phyloP scores from a whole-genome alignment of 1,140 invertebrate genomes.

The Euwallacea similis region DNA sequence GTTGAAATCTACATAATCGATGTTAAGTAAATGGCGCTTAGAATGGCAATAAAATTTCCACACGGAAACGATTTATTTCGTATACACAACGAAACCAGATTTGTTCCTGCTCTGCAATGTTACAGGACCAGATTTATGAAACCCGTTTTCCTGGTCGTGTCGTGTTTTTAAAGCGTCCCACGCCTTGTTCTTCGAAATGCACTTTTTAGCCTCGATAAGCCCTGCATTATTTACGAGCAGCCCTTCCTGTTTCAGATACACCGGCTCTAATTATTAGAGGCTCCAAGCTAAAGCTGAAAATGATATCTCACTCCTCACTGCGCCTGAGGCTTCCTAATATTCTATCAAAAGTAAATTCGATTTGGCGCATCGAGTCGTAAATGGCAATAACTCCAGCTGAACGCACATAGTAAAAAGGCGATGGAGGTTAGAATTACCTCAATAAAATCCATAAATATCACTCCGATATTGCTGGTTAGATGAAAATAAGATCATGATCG shows the following conservation, averaged over 20 bases:
- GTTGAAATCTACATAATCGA: too few relatives aligned
- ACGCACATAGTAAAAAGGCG: conserved; percentile 11
- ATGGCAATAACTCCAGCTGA: conserved; percentile 6
- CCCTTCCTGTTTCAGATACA: too few relatives aligned
- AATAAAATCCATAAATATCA: conserved; percentile 24
- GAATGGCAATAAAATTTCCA: conserved; percentile 12
- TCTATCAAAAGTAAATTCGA: neutral
- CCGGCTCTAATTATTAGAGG: too few relatives aligned
- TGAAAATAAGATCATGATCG: conserved; percentile 22
- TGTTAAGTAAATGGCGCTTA: too few relatives aligned
- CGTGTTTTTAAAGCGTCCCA: conserved; percentile 8
- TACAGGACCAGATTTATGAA: conserved; percentile 13
- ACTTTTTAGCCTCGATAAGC: conserved; percentile 8
- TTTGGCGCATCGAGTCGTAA: conserved; percentile 1
- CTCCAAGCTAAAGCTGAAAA: too few relatives aligned
- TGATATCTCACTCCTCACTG: too few relatives aligned
- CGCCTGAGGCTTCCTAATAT: too few relatives aligned
- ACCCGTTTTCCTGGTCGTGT: conserved; percentile 11
- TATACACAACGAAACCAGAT: conserved; percentile 14
- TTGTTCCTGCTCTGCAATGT: conserved; percentile 6
- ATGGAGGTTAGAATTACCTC: conserved; percentile 15
- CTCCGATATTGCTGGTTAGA: conserved; percentile 15
- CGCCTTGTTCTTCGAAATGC: conserved; percentile 7
- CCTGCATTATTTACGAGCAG: neutral
- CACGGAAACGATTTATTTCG: conserved; percentile 14